Percentiles rank a stretch among this genome's conserved stretches.
Evolutionary conservation across 2,113 vertebrate species (phyloP).

Genomic region (Bombycilla garrulus): DNA sequence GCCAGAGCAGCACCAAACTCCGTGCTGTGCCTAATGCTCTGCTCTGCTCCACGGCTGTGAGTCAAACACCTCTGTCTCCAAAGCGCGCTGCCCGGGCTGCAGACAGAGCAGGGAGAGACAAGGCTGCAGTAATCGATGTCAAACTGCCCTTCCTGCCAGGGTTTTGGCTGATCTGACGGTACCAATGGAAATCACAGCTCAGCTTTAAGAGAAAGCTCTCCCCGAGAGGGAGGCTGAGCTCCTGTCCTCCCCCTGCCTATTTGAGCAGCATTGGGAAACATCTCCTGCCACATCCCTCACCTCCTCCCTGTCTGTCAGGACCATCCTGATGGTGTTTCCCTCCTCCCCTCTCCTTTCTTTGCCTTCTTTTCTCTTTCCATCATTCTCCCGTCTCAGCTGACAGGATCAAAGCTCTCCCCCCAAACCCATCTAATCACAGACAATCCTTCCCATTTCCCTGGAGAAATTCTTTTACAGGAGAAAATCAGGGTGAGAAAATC

Average conservation of each 20-base stretch:
- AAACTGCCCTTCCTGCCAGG: not conserved
- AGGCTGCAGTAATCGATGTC: slow-evolving; percentile 1
- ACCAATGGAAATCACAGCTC: not conserved
- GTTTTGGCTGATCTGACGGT: not conserved
- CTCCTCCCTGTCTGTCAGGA: not conserved
- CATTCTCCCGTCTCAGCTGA: not conserved
- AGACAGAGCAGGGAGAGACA: not conserved
- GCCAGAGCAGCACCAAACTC: not conserved
- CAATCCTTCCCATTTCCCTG: not conserved
- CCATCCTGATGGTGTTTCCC: not conserved
- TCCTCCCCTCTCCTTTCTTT: not conserved
- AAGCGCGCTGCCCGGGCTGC: not conserved
- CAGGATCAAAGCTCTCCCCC: not conserved
- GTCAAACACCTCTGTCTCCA: not conserved
- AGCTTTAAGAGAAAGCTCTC: not conserved
- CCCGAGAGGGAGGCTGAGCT: not conserved
- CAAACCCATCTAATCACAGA: not conserved
- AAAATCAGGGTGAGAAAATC: no score
- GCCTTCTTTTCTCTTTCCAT: not conserved
- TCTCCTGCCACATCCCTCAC: not conserved
- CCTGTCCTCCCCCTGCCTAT: not conserved
- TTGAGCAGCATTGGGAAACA: not conserved
- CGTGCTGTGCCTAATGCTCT: not conserved
- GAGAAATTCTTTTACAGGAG: no score
- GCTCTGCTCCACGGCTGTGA: not conserved